Evolutionary conservation across 2,113 vertebrate species (phyloP), one percentile per base, ranked within the genome.

Genomic region (Fulmarus glacialis): DNA sequence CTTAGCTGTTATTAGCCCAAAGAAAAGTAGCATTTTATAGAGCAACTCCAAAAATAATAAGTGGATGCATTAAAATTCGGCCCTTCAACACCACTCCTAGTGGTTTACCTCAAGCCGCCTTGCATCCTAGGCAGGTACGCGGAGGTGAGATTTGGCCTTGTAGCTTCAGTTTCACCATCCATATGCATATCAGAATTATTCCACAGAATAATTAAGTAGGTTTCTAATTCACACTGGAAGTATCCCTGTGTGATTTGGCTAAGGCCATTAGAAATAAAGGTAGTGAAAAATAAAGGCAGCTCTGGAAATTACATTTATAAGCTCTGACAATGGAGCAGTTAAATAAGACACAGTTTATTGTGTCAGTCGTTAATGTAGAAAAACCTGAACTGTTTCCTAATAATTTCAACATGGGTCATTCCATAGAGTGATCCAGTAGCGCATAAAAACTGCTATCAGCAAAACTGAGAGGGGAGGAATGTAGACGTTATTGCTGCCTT

Each of bases 301-400:
- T 78, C 87, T 45, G 50, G n/a, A 47, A 79, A 9, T 52, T 93
- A 5, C 15, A 18, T 53, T 67, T 80, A 36, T 27, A 74, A 85
- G 52, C 45, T 73, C 50, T 63, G 77, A 88, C 60, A 78, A 48
- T 15, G 52, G 64, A 92, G 38, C 16, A 34, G 66, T 87, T 84
- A 91, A 90, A 14, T 78, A 92, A 93, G 55, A 45, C 60, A 32
- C 19, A 38, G 27, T 92, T 95, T 93, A 50, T 83, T 48, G n/a
- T 80, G 45, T 67, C 79, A 83, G 7, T 86, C 53, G 79, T 72
- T 82, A 86, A 62, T 17, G 29, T 18, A 74, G 84, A 68, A 86
- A 77, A 79, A 74, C 38, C 32, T 32, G 47, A 86, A 52, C 24
- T 70, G n/a, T 60, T 83, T 82, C 42, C 45, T 88, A n/a, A 83